Percentiles rank a stretch among this genome's conserved stretches.
Conservation (phyloP, 1,140 invertebrate species). For the Portunus trituberculatus region DNA sequence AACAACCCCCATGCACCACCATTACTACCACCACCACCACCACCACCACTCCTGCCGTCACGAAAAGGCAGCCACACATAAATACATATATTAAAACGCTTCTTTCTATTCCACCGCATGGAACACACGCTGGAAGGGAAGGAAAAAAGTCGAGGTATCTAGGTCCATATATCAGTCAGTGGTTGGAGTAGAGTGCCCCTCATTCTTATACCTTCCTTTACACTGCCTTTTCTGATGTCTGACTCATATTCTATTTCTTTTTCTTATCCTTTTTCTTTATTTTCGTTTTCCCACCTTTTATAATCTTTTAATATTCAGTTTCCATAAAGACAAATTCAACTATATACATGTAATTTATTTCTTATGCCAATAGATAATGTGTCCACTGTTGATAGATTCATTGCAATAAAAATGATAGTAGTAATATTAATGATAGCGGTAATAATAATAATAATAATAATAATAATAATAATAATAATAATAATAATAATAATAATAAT, state of each 20-base stretch:
- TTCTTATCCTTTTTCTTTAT: not conserved
- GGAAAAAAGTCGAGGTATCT: slow-evolving; percentile 37
- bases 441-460: too few species aligned
- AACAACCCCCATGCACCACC: not conserved
- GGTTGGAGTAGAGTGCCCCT: slow-evolving; percentile 27
- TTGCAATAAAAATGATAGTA: too few species aligned
- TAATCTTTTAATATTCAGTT: too few species aligned
- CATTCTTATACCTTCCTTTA: not conserved
- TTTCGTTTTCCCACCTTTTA: not conserved
- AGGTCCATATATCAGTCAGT: slow-evolving; percentile 47
- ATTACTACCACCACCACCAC: not conserved
- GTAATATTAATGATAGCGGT: too few species aligned
- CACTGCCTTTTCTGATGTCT: not conserved
- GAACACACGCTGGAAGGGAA: slow-evolving; percentile 1
- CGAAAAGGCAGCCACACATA: not conserved
- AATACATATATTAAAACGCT: slow-evolving; percentile 24
- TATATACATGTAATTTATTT: too few species aligned
- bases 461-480: too few species aligned
- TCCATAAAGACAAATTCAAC: too few species aligned
- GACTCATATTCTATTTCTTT: not conserved
- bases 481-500: too few species aligned
- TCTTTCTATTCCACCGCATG: slow-evolving; percentile 2
- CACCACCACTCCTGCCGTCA: not conserved
- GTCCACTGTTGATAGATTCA: too few species aligned
- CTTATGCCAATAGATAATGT: not conserved